Evolutionary conservation across 2,113 vertebrate genomes (phyloP), one percentile per base, ranked within the genome.

Genomic region (Pangasianodon hypophthalmus): DNA sequence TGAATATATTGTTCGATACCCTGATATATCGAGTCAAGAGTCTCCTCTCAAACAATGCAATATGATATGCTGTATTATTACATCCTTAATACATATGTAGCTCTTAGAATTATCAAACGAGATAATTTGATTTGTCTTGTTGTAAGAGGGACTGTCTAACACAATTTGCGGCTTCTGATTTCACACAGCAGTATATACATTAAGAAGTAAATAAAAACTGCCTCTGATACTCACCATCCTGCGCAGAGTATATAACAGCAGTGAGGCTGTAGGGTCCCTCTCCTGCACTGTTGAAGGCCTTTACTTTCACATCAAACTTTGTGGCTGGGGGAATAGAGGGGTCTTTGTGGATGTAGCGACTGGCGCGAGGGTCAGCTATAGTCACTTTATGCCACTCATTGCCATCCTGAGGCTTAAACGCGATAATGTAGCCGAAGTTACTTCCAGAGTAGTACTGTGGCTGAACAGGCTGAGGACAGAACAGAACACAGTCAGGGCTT

Each of bases 361-460:
- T 96, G 85, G 96, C 97, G 80, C 97, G 95, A 29, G 98, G 96
- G 91, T 99, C 97, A 8, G 97, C 94, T 46, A 99, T 96, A 0
- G 95, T 97, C 81, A 99, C 97, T 92, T 96, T 97, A 93, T 95
- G 97, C 98, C 98, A 99, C 86, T 98, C 95, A 0, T 91, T 87
- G 2, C 95, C 94, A 79, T 95, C 94, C 64, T 95, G 95, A 8
- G 97, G 97, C 90, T 97, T 98, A 94, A 99, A 99, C 58, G 98
- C 97, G 89, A 99, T 96, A 48, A 99, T 97, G 92, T 99, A 99
- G 91, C 98, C 98, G 91, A 99, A 99, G 90, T 97, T 96, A 67
- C 96, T 96, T n/a, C 98, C 98, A 11, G 97, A 99, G 94, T 97
- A 97, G 93, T 99, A 99, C 95, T 98, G 96, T 75, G 97, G 96